phyloP scores from a whole-genome alignment of 1,140 invertebrate species.

The Zaprionus lachaisei region DNA sequence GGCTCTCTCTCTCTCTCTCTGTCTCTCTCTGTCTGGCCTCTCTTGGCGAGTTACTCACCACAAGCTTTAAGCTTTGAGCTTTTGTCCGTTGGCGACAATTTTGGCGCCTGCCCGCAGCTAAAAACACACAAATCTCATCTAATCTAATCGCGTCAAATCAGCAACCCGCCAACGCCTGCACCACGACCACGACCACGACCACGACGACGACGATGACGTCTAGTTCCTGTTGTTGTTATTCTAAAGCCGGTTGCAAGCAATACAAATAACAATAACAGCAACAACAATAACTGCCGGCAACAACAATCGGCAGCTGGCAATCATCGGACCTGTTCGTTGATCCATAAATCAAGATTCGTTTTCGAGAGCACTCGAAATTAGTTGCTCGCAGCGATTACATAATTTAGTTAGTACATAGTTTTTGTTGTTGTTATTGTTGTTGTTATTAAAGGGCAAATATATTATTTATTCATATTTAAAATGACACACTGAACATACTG shows the following conservation, averaged over 20 bases:
- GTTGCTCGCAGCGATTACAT: slow-evolving; percentile 9
- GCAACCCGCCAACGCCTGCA: slow-evolving; percentile 33
- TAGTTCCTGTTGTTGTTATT: slow-evolving; percentile 33
- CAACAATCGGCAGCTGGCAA: background rate
- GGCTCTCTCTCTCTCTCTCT: background rate
- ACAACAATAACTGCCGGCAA: background rate
- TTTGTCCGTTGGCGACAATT: slow-evolving; percentile 42
- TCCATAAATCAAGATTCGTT: slow-evolving; percentile 9
- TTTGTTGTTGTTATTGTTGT: background rate
- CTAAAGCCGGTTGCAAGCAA: background rate
- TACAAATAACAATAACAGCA: slow-evolving; percentile 12
- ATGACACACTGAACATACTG: background rate
- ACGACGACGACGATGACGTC: background rate
- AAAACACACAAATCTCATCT: slow-evolving; percentile 61
- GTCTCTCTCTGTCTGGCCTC: background rate
- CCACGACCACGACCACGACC: background rate
- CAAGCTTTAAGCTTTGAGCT: slow-evolving; percentile 69
- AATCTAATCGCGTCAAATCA: slow-evolving; percentile 74
- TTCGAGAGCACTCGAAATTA: slow-evolving; percentile 1
- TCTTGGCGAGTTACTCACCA: slow-evolving; percentile 52
- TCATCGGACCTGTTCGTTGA: background rate
- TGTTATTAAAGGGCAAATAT: background rate
- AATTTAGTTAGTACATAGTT: background rate
- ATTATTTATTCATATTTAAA: slow-evolving; percentile 1
- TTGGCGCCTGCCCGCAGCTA: slow-evolving; percentile 64